These are phyloP conservation scores for Silurus aristotelis DNA, from an alignment of 2,797 vertebrate species.

Conservation along the genomic window DNA sequence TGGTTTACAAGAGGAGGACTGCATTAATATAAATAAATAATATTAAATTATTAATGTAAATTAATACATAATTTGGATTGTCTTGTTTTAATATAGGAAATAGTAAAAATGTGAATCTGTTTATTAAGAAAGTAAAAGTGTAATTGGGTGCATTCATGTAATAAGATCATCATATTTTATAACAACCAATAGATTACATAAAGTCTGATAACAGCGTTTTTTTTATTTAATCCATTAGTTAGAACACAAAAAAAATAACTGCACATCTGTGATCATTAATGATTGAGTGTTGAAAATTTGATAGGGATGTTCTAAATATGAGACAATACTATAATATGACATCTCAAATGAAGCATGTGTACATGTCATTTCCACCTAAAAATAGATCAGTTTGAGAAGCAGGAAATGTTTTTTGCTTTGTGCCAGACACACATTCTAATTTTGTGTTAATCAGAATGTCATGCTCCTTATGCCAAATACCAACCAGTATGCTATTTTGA, in stretches of 20 bases:
- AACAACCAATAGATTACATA: not conserved
- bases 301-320: not conserved
- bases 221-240: too few species aligned
- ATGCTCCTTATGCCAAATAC: constrained; percentile 4
- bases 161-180: not conserved
- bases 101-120: not conserved
- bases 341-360: not conserved
- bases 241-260: not conserved
- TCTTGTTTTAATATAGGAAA: not conserved
- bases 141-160: not conserved
- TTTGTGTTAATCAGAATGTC: constrained; percentile 17
- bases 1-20: not conserved
- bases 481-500: not conserved
- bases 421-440: not conserved
- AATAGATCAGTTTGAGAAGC: not conserved
- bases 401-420: not conserved
- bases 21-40: not conserved
- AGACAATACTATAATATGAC: not conserved
- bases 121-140: not conserved
- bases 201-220: not conserved
- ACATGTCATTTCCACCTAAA: not conserved
- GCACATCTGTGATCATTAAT: not conserved
- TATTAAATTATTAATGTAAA: too few species aligned
- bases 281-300: not conserved
- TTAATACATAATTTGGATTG: too few species aligned